Conservation (phyloP, 2,797 vertebrate genomes). For the Geotrypetes seraphini region DNA sequence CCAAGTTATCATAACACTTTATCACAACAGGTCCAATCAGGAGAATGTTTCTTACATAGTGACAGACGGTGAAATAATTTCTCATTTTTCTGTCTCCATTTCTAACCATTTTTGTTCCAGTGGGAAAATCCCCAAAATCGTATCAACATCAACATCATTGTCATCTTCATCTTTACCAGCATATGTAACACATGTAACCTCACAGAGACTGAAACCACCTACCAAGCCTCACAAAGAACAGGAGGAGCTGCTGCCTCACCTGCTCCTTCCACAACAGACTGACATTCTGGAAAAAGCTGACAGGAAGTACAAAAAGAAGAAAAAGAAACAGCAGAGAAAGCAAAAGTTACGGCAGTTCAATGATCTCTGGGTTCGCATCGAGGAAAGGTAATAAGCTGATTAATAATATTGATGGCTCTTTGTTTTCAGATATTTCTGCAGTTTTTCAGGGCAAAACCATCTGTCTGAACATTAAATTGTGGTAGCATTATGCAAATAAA, state of each 20-base stretch:
- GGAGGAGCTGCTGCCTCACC: slow-evolving; percentile 38
- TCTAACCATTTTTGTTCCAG: slow-evolving; percentile 16
- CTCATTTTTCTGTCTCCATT: background rate
- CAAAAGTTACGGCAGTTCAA: slow-evolving; percentile 69
- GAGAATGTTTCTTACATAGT: too few species aligned
- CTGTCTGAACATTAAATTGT: too few species aligned
- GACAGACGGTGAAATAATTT: too few species aligned
- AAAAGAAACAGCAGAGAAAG: slow-evolving; percentile 59
- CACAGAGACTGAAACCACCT: slow-evolving; percentile 11
- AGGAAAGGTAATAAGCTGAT: slow-evolving; percentile 57
- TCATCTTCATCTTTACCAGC: background rate
- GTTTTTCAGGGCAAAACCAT: too few species aligned
- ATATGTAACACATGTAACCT: slow-evolving; percentile 11
- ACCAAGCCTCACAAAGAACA: slow-evolving; percentile 19
- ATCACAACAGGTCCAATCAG: too few species aligned
- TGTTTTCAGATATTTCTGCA: too few species aligned
- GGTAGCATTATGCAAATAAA: too few species aligned
- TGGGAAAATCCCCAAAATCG: slow-evolving; percentile 8
- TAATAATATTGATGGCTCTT: too few species aligned
- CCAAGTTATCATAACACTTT: too few species aligned
- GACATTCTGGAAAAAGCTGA: slow-evolving; percentile 55
- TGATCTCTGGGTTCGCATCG: slow-evolving; percentile 76
- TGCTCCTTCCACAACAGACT: slow-evolving; percentile 50
- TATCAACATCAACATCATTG: background rate
- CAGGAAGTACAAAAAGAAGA: slow-evolving; percentile 67